phyloP scores from a whole-genome alignment of 2,113 vertebrate species.

The Tetrao urogallus region DNA sequence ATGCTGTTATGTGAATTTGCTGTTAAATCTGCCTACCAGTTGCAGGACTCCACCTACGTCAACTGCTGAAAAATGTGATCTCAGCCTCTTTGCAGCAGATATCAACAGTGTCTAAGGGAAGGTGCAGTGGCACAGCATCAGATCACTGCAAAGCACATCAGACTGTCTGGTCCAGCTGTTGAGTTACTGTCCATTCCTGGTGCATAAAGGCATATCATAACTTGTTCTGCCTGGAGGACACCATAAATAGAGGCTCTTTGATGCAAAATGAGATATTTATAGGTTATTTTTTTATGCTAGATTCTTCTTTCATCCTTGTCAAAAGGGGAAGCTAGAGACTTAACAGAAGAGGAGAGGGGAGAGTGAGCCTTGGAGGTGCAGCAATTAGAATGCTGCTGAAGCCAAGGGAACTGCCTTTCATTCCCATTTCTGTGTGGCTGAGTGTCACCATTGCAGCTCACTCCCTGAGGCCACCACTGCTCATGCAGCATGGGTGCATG shows the following conservation, averaged over 20 bases:
- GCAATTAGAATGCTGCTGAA: rapidly evolving
- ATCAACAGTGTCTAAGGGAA: not conserved
- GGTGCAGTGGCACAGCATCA: not conserved
- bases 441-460: rapidly evolving
- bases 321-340: not conserved
- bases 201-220: not conserved
- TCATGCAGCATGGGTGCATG: not conserved
- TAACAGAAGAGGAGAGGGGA: not conserved
- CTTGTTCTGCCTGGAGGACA: not conserved
- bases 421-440: rapidly evolving
- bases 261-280: not conserved
- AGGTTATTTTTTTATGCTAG: not conserved
- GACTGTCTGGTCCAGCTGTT: not conserved
- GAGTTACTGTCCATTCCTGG: not conserved
- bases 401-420: not conserved
- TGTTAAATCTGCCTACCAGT: not conserved
- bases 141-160: rapidly evolving
- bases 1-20: not conserved
- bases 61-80: not conserved
- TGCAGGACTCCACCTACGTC: not conserved
- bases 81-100: not conserved
- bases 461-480: rapidly evolving
- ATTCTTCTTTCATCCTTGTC: not conserved
- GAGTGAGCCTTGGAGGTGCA: not conserved
- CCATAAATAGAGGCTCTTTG: not conserved